These are phyloP conservation scores for Valencia hispanica DNA, from an alignment of 2,797 vertebrate species.

Conservation along the genomic window DNA sequence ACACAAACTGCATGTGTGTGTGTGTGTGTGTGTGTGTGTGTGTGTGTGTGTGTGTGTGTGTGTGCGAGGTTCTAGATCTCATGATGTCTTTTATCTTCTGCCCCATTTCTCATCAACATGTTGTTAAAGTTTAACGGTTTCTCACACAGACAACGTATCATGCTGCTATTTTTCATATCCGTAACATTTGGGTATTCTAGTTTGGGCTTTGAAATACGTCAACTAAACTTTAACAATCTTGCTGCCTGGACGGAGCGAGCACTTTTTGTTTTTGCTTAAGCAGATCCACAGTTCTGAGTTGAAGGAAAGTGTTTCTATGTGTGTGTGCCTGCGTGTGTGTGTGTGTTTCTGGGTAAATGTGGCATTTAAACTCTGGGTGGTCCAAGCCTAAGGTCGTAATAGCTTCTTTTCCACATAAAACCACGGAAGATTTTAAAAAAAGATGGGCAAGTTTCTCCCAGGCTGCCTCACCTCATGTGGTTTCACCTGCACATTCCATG, in stretches of 20 bases:
- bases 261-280: slow-evolving; percentile 11
- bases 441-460: slow-evolving; percentile 30
- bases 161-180: slow-evolving; percentile 2
- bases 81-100: slow-evolving; percentile 72
- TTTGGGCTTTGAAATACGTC: slow-evolving; percentile 11
- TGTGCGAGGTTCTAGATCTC: slow-evolving; percentile 45
- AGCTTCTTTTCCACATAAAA: slow-evolving; percentile 72
- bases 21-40: too few species aligned
- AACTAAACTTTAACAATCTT: neutral
- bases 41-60: too few species aligned
- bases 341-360: slow-evolving; percentile 29
- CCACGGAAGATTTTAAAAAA: slow-evolving; percentile 41
- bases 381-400: slow-evolving; percentile 57
- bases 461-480: slow-evolving; percentile 9
- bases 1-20: slow-evolving; percentile 56
- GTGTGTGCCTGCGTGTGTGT: slow-evolving; percentile 29
- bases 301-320: slow-evolving; percentile 34
- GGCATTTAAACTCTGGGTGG: slow-evolving; percentile 73
- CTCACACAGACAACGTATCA: slow-evolving; percentile 35
- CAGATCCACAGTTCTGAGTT: slow-evolving; percentile 18
- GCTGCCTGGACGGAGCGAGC: slow-evolving; percentile 2
- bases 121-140: slow-evolving; percentile 54
- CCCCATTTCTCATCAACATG: slow-evolving; percentile 62
- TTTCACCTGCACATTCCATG: slow-evolving; percentile 31
- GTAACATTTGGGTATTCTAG: neutral